A percentile compares a stretch with the other conserved stretches of the same genome.
These are phyloP conservation scores for Nannoperca obscura DNA, from an alignment of 2,797 vertebrate species.

Conservation along the genomic window DNA sequence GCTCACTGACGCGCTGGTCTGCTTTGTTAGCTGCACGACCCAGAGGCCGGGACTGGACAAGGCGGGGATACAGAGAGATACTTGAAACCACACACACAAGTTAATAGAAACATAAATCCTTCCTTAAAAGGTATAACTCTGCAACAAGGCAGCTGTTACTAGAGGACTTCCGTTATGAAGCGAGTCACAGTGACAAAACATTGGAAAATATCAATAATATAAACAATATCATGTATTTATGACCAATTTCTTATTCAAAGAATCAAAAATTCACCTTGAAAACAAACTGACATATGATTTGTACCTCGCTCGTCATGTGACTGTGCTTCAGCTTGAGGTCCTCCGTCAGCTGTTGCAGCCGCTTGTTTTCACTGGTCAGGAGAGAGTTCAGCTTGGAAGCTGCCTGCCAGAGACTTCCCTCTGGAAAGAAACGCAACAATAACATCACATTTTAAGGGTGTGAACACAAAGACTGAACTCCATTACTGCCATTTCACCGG, in stretches of 20 bases:
- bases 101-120: background rate
- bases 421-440: slow-evolving; percentile 66
- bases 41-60: slow-evolving; percentile 86
- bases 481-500: background rate
- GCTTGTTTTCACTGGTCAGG: slow-evolving; percentile 90
- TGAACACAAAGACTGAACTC: background rate
- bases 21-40: slow-evolving; percentile 93
- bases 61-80: slow-evolving; percentile 5
- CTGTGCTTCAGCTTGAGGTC: slow-evolving; percentile 93
- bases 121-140: slow-evolving; percentile 1
- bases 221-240: background rate
- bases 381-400: slow-evolving; percentile 87
- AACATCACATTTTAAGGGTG: background rate
- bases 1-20: slow-evolving; percentile 92
- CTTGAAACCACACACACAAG: background rate
- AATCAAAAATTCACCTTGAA: background rate
- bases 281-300: background rate
- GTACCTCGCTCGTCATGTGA: slow-evolving; percentile 96
- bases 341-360: slow-evolving; percentile 91
- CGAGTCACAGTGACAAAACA: background rate
- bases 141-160: background rate
- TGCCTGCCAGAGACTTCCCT: slow-evolving; percentile 73
- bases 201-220: background rate
- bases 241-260: background rate
- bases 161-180: background rate